phyloP scores from a whole-genome alignment of 2,888 invertebrate genomes.

The Drosophila conformis region DNA sequence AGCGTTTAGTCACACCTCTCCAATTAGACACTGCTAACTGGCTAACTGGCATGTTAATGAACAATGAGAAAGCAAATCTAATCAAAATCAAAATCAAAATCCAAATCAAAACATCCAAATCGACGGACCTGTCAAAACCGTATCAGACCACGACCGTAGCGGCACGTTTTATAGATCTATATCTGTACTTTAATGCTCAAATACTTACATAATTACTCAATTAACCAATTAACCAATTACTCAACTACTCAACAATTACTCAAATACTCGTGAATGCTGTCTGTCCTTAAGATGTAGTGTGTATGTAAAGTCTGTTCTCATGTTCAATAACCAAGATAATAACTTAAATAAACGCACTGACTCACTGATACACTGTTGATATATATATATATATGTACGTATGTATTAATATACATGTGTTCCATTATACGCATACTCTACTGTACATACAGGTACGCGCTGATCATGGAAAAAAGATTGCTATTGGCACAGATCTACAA shows the following conservation, averaged over 20 bases:
- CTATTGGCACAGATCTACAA: constrained; percentile 83
- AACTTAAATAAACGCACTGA: constrained; percentile 42
- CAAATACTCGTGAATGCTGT: constrained; percentile 45
- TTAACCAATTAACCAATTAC: constrained; percentile 19
- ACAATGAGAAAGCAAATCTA: constrained; percentile 6
- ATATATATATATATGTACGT: constrained; percentile 25
- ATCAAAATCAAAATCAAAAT: background rate
- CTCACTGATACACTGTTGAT: constrained; percentile 50
- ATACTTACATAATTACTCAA: constrained; percentile 10
- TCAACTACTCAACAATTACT: constrained; percentile 19
- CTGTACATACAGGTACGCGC: constrained; percentile 56
- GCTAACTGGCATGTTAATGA: constrained; percentile 45
- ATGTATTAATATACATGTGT: constrained; percentile 30
- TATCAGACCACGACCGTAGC: constrained; percentile 42
- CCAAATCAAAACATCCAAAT: constrained; percentile 20
- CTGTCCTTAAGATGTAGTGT: constrained; percentile 55
- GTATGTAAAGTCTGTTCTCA: constrained; percentile 44
- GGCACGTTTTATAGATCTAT: constrained; percentile 47
- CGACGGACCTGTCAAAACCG: constrained; percentile 20
- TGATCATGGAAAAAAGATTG: constrained; percentile 72
- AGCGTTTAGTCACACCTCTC: constrained; percentile 57
- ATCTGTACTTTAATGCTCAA: constrained; percentile 16
- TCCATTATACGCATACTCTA: constrained; percentile 57
- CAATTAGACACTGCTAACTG: constrained; percentile 37
- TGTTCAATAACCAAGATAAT: constrained; percentile 15